Conservation (phyloP, 2,888 invertebrate species). For the Caenorhabditis sp. region DNA sequence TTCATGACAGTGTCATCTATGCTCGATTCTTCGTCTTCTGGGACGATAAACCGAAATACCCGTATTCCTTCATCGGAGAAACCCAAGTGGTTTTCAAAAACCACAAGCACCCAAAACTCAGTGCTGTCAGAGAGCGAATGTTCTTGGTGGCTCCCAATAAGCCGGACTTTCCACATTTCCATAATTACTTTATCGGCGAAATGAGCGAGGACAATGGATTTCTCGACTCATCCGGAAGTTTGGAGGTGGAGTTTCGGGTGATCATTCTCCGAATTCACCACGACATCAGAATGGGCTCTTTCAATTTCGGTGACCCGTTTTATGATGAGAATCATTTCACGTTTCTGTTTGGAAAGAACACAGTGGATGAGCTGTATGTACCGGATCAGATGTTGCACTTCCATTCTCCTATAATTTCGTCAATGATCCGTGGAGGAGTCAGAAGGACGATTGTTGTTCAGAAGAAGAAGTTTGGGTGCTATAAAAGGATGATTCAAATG, state of each 20-base stretch:
- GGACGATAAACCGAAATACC: too few relatives aligned
- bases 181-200: not conserved
- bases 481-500: not conserved
- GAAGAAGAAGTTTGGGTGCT: not conserved
- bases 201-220: not conserved
- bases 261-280: not conserved
- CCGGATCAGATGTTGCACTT: not conserved
- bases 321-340: not conserved
- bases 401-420: not conserved
- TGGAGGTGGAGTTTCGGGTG: not conserved
- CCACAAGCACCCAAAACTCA: too few relatives aligned
- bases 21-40: too few relatives aligned
- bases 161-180: not conserved
- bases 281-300: not conserved
- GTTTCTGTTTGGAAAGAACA: not conserved
- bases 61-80: too few relatives aligned
- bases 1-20: too few relatives aligned
- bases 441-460: not conserved
- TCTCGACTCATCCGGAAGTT: not conserved
- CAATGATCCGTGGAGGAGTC: not conserved
- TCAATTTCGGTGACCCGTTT: not conserved
- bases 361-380: not conserved
- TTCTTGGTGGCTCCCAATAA: not conserved
- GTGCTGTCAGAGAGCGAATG: not conserved
- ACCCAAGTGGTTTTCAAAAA: too few relatives aligned